These are phyloP conservation scores for Halichoeres trimaculatus DNA, from an alignment of 2,113 vertebrate genomes.

Conservation along the genomic window DNA sequence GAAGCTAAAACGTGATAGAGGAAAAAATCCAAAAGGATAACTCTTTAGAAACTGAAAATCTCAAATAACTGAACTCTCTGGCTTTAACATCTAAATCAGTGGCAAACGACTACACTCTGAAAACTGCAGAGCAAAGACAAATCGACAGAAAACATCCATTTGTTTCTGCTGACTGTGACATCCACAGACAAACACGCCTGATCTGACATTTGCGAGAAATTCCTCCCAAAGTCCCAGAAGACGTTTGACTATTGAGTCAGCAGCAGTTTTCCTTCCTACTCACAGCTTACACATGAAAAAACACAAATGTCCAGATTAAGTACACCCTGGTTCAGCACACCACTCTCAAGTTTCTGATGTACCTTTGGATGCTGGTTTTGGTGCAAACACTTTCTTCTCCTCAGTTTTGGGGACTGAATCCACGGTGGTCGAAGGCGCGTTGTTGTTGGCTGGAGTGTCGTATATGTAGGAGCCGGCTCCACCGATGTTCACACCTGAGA, in stretches of 20 bases:
- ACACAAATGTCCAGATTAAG: background rate
- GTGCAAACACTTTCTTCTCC: constrained; percentile 82
- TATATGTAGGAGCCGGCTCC: constrained; percentile 96
- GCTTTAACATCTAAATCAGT: background rate
- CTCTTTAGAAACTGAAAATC: too few relatives aligned
- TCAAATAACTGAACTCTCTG: background rate
- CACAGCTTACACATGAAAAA: background rate
- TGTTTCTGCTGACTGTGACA: constrained; percentile 1
- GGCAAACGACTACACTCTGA: background rate
- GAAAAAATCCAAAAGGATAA: too few relatives aligned
- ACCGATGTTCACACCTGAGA: constrained; percentile 94
- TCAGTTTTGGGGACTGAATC: constrained; percentile 82
- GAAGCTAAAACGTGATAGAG: background rate
- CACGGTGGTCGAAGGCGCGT: constrained; percentile 79
- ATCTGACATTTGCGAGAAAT: constrained; percentile 26
- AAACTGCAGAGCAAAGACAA: constrained; percentile 18
- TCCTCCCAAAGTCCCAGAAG: constrained; percentile 16
- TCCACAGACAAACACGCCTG: background rate
- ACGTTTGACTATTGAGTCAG: constrained; percentile 22
- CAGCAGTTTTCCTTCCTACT: background rate
- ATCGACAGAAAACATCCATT: background rate
- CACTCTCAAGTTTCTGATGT: background rate
- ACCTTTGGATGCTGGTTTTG: constrained; percentile 92
- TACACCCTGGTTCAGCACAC: background rate
- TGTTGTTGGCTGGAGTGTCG: constrained; percentile 84